Conservation (phyloP, 2,797 vertebrate species). For the Lepilemur ruficaudatus region DNA sequence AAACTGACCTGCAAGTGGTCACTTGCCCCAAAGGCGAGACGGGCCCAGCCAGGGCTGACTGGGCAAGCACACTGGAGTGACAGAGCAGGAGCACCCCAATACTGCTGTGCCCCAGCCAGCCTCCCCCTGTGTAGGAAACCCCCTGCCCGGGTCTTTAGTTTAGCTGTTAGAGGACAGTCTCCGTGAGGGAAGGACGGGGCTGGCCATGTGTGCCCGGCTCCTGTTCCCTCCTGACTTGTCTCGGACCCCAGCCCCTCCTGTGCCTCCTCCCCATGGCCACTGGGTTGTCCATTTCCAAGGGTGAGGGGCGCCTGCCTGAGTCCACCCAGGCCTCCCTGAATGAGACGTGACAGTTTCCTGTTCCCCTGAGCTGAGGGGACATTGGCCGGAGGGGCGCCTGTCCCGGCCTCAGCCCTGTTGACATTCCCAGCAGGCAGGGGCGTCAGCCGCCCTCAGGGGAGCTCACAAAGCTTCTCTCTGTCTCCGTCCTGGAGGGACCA, state of each 20-base stretch:
- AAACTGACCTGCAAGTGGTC: neutral
- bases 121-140: neutral
- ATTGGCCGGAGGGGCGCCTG: neutral
- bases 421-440: slow-evolving; percentile 31
- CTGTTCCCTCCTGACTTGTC: neutral
- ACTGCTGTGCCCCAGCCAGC: neutral
- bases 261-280: neutral
- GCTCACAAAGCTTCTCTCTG: slow-evolving; percentile 76
- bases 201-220: neutral
- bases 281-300: neutral
- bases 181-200: neutral
- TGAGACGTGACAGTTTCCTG: neutral
- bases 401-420: neutral
- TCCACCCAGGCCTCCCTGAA: neutral
- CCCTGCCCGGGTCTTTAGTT: neutral
- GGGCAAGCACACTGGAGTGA: neutral
- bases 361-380: neutral
- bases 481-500: slow-evolving; percentile 42
- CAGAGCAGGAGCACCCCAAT: neutral
- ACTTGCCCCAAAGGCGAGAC: neutral
- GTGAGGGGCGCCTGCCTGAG: neutral
- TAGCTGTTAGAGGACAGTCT: neutral
- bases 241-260: neutral
- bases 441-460: neutral
- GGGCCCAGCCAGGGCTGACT: neutral